Percentiles rank a stretch among this genome's conserved stretches.
phyloP scores from a whole-genome alignment of 2,113 vertebrate genomes.

The Crocuta crocuta region DNA sequence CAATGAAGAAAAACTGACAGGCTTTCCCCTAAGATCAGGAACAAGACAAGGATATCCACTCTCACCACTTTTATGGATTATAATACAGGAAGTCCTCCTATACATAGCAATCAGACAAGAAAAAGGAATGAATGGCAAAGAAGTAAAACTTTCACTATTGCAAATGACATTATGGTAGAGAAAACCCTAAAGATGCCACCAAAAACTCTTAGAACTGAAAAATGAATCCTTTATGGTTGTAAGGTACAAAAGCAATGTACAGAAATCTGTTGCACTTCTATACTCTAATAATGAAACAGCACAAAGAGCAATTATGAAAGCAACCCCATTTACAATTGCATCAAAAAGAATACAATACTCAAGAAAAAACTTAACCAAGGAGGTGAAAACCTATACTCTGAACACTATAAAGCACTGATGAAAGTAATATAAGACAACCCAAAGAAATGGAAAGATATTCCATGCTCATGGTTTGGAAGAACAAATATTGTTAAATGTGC shows the following conservation, averaged over 20 bases:
- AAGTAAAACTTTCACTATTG: neutral
- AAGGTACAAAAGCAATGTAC: neutral
- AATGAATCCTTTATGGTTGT: neutral
- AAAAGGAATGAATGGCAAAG: neutral
- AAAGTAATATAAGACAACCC: neutral
- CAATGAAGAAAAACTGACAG: neutral
- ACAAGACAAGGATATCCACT: neutral
- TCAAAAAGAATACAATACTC: neutral
- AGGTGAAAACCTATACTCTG: neutral
- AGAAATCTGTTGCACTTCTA: neutral
- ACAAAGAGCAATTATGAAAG: neutral
- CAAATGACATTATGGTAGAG: neutral
- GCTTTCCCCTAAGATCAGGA: neutral
- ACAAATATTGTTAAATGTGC: neutral
- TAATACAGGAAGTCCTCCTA: neutral
- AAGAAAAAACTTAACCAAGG: neutral
- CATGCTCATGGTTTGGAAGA: neutral
- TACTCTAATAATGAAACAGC: neutral
- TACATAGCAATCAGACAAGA: neutral
- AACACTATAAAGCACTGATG: neutral
- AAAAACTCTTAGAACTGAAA: neutral
- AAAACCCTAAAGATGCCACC: neutral
- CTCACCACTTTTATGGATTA: neutral
- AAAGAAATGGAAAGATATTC: neutral
- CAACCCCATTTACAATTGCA: neutral